phyloP scores from a whole-genome alignment of 1,140 invertebrate species.

The Euglossa dilemma region DNA sequence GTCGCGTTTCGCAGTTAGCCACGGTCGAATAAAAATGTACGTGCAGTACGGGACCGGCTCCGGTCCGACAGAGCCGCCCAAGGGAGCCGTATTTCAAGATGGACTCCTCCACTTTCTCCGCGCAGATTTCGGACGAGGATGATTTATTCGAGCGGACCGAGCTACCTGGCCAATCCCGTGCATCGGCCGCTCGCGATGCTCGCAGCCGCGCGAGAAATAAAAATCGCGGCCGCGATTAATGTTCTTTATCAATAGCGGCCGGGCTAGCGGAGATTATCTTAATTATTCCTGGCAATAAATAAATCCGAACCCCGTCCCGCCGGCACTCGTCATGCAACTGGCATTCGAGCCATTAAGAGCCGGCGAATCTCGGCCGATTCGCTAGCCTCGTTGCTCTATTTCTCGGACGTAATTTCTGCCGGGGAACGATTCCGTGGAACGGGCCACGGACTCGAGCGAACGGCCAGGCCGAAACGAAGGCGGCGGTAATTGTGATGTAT shows the following conservation, averaged over 20 bases:
- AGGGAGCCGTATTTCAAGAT: conserved; percentile 48
- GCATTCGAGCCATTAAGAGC: not conserved
- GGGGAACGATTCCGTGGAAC: conserved; percentile 46
- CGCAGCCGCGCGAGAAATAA: not conserved
- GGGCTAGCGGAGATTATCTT: conserved; percentile 6
- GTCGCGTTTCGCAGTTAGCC: conserved; percentile 40
- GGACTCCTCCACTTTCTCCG: conserved; percentile 41
- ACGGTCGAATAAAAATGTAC: conserved; percentile 52
- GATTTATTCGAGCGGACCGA: conserved; percentile 29
- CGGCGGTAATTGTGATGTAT: conserved; percentile 65
- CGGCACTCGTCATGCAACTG: not conserved
- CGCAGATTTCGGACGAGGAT: conserved; percentile 52
- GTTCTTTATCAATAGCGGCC: conserved; percentile 18
- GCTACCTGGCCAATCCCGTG: not conserved
- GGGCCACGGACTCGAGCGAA: conserved; percentile 45
- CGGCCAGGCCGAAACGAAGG: conserved; percentile 37
- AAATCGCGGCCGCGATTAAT: conserved; percentile 14
- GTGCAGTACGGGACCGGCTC: conserved; percentile 15
- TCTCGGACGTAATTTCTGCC: conserved; percentile 35
- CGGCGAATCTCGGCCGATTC: not conserved
- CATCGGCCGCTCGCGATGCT: not conserved
- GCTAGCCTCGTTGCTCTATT: conserved; percentile 27
- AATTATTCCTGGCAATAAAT: conserved; percentile 15
- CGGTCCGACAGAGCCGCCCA: conserved; percentile 4
- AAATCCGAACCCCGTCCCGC: not conserved